phyloP scores from a whole-genome alignment of 2,888 invertebrate genomes.

The Spialia ferax region DNA sequence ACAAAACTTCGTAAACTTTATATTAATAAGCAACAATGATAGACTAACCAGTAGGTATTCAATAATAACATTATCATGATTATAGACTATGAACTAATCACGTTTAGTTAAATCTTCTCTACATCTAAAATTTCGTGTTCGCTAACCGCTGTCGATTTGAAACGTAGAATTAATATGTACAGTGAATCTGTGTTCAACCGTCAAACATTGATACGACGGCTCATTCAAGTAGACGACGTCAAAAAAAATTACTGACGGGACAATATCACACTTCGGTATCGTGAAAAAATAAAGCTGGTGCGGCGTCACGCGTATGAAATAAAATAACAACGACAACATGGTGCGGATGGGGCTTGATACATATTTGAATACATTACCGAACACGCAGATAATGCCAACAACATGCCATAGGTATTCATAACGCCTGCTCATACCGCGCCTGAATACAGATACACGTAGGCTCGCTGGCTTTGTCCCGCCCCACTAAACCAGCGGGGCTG shows the following conservation, averaged over 20 bases:
- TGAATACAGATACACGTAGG: conserved; percentile 70
- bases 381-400: conserved; percentile 80
- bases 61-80: no score
- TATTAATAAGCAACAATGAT: no score
- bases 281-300: conserved; percentile 73
- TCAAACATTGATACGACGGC: conserved; percentile 34
- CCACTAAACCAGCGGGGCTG: conserved; percentile 7
- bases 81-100: background rate
- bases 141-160: background rate
- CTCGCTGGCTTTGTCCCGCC: conserved; percentile 24
- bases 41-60: no score
- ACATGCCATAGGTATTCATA: conserved; percentile 82
- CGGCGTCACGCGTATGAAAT: conserved; percentile 81
- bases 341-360: conserved; percentile 83
- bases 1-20: background rate
- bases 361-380: conserved; percentile 86
- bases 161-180: background rate
- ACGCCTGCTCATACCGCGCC: conserved; percentile 69
- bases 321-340: conserved; percentile 83
- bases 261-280: conserved; percentile 68
- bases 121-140: background rate
- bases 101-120: background rate
- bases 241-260: conserved; percentile 53
- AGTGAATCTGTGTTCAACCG: conserved; percentile 11
- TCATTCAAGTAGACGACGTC: conserved; percentile 37